These are phyloP conservation scores for Athetis lepigone DNA, from an alignment of 2,888 invertebrate species.

Conservation along the genomic window DNA sequence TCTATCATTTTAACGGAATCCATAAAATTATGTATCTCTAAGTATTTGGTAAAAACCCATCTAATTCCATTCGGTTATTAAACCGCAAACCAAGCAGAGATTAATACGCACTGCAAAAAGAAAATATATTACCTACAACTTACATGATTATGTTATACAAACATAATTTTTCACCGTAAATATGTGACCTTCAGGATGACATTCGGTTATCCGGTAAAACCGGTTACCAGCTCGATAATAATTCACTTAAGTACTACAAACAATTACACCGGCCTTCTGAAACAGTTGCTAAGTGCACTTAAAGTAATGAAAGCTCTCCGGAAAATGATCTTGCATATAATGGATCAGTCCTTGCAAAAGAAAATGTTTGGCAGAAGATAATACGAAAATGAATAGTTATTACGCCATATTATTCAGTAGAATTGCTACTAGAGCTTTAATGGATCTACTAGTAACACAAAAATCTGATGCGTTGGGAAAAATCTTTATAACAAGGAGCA, in stretches of 20 bases:
- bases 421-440: not conserved
- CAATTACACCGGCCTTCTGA: slow-evolving; percentile 9
- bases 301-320: slow-evolving; percentile 20
- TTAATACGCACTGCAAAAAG: too few species aligned
- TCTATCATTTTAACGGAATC: too few species aligned
- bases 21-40: too few species aligned
- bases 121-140: not conserved
- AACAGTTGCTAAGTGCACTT: slow-evolving; percentile 24
- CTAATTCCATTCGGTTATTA: too few species aligned
- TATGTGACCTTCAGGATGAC: slow-evolving; percentile 11
- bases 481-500: too few species aligned
- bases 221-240: slow-evolving; percentile 31
- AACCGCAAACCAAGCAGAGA: too few species aligned
- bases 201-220: slow-evolving; percentile 41
- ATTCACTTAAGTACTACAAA: not conserved
- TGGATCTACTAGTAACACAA: too few species aligned
- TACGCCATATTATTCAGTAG: too few species aligned
- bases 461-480: too few species aligned
- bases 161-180: slow-evolving; percentile 7
- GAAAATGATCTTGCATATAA: slow-evolving; percentile 17
- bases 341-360: not conserved
- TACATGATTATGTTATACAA: not conserved
- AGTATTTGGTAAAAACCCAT: too few species aligned
- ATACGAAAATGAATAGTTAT: not conserved
- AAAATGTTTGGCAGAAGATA: slow-evolving; percentile 1